Percentiles rank a stretch among this genome's conserved stretches.
phyloP scores from a whole-genome alignment of 2,797 vertebrate species.

The Loris lydekkerianus region DNA sequence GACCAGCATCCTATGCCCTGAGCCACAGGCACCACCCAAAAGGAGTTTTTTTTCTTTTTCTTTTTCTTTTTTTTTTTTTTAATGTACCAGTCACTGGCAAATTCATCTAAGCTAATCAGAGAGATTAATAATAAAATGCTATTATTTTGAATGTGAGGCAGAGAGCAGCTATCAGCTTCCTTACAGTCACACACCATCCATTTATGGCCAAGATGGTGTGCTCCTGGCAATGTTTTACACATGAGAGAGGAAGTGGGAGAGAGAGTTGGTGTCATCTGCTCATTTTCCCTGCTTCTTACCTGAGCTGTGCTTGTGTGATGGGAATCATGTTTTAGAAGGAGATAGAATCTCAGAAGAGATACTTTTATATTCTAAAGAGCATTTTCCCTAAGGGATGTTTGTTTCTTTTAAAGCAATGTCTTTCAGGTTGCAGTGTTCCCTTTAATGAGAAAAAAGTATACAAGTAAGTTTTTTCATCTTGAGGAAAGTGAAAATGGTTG shows the following conservation, averaged over 20 bases:
- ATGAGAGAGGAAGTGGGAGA: not conserved
- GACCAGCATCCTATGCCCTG: no score
- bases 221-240: not conserved
- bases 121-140: not conserved
- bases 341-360: not conserved
- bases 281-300: not conserved
- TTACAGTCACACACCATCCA: not conserved
- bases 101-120: conserved; percentile 17
- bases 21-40: no score
- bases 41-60: no score
- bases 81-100: not conserved
- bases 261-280: not conserved
- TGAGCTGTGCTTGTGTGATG: not conserved
- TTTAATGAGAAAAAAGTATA: not conserved
- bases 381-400: not conserved
- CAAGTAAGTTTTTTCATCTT: not conserved
- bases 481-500: not conserved
- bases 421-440: not conserved
- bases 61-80: no score
- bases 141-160: not conserved
- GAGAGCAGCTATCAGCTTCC: not conserved
- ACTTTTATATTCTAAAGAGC: not conserved
- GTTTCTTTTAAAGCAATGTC: conserved; percentile 26
- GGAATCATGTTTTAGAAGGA: not conserved
- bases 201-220: not conserved